Base-by-base conservation (phyloP, 92 coral and sea anemone species). In the Nematostella vectensis region DNA sequence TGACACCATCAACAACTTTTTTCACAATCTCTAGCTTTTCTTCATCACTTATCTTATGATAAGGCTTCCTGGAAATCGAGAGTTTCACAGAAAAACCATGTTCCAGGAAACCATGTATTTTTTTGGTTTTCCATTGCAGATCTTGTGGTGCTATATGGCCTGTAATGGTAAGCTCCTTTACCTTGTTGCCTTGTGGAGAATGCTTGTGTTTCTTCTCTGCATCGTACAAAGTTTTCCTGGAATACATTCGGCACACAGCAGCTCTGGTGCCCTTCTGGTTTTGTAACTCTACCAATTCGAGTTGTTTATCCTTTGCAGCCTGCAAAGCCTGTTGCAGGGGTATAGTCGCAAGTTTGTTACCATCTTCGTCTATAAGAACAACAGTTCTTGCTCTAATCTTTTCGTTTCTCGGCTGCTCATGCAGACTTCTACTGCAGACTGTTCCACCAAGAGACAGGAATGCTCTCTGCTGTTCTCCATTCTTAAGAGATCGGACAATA, bases 101-200 rank as follows among this genome's bases (percentile, higher is more conserved):
- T 45, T 63, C 68, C 27, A 77, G 69, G 49, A 72, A 77, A 19
- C 58, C 73, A 15, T 47, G 38, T 1, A 77, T 62, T 39, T 70
- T 69, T 57, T 70, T 70, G n/a, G 33, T 63, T 48, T 77, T 77
- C 83, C 83, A 77, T 31, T 70, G 53, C 58, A 77, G 47, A 44
- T 77, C 83, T 29, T 77, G 83, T 23, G 78, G 83, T 12, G 83
- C 83, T 48, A 77, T 77, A 12, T 59, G 64, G 0, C 78, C 78
- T 2, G 78, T 73, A 1, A 77, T 54, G 3, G 59, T 55, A 1
- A 77, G 50, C 37, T 63, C 78, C 29, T 77, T 77, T 16, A 57
- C 15, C 52, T 77, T 77, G 12, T 57, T 28, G 11, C 71, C 70
- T 2, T 62, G 82, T 42, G 49, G 21, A 25, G 39, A 47, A 23